Conservation (phyloP, 2,113 vertebrate species). For the Terrapene triunguis region DNA sequence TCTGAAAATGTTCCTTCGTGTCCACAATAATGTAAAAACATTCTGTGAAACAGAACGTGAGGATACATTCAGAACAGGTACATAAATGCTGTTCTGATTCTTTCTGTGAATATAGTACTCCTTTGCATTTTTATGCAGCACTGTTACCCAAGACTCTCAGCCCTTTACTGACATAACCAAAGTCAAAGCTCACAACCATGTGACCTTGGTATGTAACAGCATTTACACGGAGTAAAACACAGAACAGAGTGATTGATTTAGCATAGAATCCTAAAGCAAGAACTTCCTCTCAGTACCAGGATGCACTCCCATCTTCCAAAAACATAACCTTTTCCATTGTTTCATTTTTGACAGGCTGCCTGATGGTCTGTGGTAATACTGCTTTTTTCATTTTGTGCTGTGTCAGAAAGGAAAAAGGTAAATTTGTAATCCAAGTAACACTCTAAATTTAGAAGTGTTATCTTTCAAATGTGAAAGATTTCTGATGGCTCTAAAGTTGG, state of each 20-base stretch:
- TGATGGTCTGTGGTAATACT: neutral
- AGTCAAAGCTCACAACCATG: neutral
- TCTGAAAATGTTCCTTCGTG: neutral
- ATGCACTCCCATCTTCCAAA: neutral
- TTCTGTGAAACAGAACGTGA: neutral
- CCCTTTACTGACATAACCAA: neutral
- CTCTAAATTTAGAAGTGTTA: slow-evolving; percentile 81
- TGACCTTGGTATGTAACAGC: neutral
- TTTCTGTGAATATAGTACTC: neutral
- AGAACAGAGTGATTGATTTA: neutral
- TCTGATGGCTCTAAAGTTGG: slow-evolving; percentile 73
- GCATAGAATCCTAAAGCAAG: neutral
- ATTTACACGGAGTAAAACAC: neutral
- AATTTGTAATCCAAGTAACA: slow-evolving; percentile 66
- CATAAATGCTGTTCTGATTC: neutral
- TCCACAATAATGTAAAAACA: neutral
- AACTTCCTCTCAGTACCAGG: neutral
- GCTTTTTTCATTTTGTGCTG: slow-evolving; percentile 56
- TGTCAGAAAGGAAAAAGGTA: slow-evolving; percentile 68
- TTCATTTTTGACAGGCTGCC: slow-evolving; percentile 28
- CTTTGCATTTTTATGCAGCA: neutral
- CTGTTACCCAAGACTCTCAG: neutral
- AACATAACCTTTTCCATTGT: slow-evolving; percentile 29
- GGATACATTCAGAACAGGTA: neutral
- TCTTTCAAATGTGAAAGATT: slow-evolving; percentile 76